phyloP scores from a whole-genome alignment of 2,888 invertebrate genomes.

The Bruchidius siliquastri region DNA sequence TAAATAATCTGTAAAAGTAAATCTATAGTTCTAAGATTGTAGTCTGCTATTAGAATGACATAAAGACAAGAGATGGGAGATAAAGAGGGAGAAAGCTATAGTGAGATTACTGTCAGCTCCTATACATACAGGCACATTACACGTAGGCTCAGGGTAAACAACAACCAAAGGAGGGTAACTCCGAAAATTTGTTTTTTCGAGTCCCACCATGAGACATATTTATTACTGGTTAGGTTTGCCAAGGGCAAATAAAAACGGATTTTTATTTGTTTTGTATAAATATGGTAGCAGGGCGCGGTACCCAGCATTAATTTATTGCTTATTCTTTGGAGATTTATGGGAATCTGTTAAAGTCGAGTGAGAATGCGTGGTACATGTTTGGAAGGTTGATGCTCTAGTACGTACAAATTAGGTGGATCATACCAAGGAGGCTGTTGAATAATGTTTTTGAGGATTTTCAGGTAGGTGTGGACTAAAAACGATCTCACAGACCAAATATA shows the following conservation, averaged over 20 bases:
- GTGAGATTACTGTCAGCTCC: neutral
- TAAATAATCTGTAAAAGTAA: no score
- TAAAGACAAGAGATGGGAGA: neutral
- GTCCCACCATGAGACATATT: neutral
- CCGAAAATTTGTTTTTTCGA: neutral
- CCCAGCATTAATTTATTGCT: conserved; percentile 5
- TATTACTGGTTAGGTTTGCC: conserved; percentile 3
- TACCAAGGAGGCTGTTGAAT: neutral
- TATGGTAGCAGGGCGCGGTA: conserved; percentile 3
- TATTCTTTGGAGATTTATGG: neutral
- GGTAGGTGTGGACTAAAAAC: no score
- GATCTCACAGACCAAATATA: no score
- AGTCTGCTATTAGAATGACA: neutral
- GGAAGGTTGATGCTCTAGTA: neutral
- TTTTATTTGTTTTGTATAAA: conserved; percentile 6
- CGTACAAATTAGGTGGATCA: neutral
- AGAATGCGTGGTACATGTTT: neutral
- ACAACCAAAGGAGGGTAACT: neutral
- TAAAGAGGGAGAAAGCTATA: neutral
- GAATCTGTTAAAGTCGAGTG: neutral
- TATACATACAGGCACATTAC: neutral
- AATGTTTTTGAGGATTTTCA: no score
- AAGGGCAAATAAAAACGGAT: conserved; percentile 2
- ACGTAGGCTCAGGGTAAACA: neutral
- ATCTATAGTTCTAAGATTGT: neutral